Percentiles rank a stretch among this genome's conserved stretches.
Conservation (phyloP, 2,888 invertebrate genomes). For the Acronicta aceris region DNA sequence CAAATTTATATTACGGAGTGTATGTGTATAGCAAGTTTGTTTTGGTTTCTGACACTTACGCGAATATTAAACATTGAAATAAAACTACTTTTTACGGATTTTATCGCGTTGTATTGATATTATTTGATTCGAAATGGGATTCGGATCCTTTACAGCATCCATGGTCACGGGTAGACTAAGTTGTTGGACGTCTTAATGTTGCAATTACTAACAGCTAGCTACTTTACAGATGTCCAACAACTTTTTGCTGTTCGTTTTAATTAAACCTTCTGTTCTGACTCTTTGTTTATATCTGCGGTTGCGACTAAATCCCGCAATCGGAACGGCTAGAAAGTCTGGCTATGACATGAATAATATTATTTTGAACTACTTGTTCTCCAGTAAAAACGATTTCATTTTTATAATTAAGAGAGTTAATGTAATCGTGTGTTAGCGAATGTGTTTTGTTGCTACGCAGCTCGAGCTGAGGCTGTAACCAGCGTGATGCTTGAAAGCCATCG, state of each 20-base stretch:
- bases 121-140: no score
- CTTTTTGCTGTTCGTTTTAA: not conserved
- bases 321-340: constrained; percentile 57
- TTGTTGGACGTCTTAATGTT: no score
- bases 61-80: no score
- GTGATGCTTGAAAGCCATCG: not conserved
- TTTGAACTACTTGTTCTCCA: constrained; percentile 47
- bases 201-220: no score
- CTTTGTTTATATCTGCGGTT: constrained; percentile 23
- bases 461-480: not conserved
- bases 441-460: constrained; percentile 1
- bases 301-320: constrained; percentile 39
- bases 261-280: constrained; percentile 18
- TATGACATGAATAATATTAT: constrained; percentile 54
- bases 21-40: no score
- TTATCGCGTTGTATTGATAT: no score
- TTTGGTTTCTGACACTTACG: no score
- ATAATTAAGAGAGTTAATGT: constrained; percentile 41
- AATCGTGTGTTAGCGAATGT: constrained; percentile 19
- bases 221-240: no score
- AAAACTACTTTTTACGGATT: no score
- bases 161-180: no score
- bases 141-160: no score
- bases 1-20: no score
- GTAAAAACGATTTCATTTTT: constrained; percentile 44